These are phyloP conservation scores for Sciurus carolinensis DNA, from an alignment of 2,797 vertebrate genomes.

Conservation along the genomic window DNA sequence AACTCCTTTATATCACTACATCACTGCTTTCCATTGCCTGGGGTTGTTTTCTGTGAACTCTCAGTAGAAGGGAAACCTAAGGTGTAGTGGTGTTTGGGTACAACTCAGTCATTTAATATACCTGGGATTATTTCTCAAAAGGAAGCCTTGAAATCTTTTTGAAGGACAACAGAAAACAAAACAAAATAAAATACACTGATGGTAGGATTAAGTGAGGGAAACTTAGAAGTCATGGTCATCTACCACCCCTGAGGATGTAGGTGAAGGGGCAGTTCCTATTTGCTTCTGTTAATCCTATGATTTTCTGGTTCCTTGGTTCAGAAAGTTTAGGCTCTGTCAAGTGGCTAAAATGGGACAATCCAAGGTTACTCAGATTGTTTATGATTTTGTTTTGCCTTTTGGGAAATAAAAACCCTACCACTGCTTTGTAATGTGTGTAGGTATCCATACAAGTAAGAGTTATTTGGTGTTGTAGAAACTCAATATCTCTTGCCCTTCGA, in stretches of 20 bases:
- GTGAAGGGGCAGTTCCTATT: neutral
- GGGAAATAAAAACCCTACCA: neutral
- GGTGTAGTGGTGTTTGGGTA: neutral
- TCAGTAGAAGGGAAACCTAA: constrained; percentile 6
- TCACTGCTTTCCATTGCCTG: neutral
- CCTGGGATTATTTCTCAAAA: neutral
- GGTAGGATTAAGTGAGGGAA: constrained; percentile 51
- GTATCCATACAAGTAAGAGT: neutral
- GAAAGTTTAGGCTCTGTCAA: constrained; percentile 53
- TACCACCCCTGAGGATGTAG: neutral
- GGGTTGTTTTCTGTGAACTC: neutral
- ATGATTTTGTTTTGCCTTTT: constrained; percentile 63
- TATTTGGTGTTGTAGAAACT: neutral
- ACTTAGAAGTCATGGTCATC: neutral
- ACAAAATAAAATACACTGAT: neutral
- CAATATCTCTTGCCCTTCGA: neutral
- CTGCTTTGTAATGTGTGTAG: constrained; percentile 19
- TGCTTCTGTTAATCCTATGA: constrained; percentile 75
- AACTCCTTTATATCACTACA: neutral
- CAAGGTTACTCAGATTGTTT: constrained; percentile 64
- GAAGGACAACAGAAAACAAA: constrained; percentile 30
- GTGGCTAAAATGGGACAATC: constrained; percentile 25
- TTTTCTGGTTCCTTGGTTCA: constrained; percentile 73
- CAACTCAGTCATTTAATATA: neutral
- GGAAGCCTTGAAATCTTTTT: neutral